Conservation (phyloP, 2,888 invertebrate species). For the Cynaeus angustus region DNA sequence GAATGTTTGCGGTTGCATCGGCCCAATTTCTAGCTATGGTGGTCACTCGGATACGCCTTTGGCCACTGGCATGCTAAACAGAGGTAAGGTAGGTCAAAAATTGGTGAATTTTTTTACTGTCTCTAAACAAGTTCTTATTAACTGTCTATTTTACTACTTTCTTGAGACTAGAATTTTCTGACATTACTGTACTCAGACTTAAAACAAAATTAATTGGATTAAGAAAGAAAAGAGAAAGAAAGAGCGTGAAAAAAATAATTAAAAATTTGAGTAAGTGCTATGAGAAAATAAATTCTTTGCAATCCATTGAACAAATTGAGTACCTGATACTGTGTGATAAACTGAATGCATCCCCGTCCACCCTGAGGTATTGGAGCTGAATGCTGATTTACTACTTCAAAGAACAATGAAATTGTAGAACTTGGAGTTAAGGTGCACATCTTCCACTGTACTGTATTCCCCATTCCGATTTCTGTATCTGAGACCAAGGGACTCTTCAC, state of each 20-base stretch:
- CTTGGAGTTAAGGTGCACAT: conserved; percentile 95
- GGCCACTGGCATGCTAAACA: conserved; percentile 89
- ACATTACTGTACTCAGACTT: too few relatives aligned
- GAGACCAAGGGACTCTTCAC: conserved; percentile 94
- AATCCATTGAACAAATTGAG: too few relatives aligned
- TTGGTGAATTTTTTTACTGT: too few relatives aligned
- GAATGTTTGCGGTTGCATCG: conserved; percentile 91
- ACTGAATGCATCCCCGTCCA: conserved; percentile 96
- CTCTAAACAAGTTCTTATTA: too few relatives aligned
- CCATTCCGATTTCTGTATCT: conserved; percentile 98
- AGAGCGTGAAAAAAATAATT: too few relatives aligned
- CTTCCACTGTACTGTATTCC: conserved; percentile 99
- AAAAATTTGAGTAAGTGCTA: too few relatives aligned
- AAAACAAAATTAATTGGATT: too few relatives aligned
- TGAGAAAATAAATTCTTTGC: too few relatives aligned
- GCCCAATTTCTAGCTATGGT: conserved; percentile 99
- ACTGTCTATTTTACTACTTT: too few relatives aligned
- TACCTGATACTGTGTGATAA: conserved; percentile 94
- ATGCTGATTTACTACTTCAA: conserved; percentile 97
- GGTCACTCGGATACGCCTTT: conserved; percentile 94
- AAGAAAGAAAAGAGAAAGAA: too few relatives aligned
- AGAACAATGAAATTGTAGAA: conserved; percentile 94
- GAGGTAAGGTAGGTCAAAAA: neutral
- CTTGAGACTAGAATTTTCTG: too few relatives aligned
- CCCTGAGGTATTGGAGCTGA: conserved; percentile 96